phyloP scores from a whole-genome alignment of 2,888 invertebrate species.

The Thymelicus lineola region DNA sequence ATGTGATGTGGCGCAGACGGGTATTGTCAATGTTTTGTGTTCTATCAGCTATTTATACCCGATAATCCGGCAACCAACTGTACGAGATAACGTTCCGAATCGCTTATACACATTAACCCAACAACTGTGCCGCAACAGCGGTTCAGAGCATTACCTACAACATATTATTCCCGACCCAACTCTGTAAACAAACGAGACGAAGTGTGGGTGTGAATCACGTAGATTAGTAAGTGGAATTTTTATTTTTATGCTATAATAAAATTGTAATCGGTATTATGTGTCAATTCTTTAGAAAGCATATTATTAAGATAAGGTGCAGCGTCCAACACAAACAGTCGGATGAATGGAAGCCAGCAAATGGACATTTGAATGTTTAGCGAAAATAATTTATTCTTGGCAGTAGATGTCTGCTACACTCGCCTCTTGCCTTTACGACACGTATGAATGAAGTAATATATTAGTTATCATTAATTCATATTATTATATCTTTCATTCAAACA shows the following conservation, averaged over 20 bases:
- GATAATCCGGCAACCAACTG: constrained; percentile 79
- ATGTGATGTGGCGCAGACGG: constrained; percentile 39
- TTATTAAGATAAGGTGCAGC: neutral
- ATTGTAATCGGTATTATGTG: constrained; percentile 17
- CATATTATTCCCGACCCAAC: constrained; percentile 60
- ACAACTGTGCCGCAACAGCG: constrained; percentile 66
- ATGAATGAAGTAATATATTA: constrained; percentile 36
- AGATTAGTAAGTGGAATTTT: constrained; percentile 62
- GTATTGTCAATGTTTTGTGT: constrained; percentile 69
- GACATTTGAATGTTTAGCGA: constrained; percentile 23
- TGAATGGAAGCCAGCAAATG: constrained; percentile 8
- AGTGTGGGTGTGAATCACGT: constrained; percentile 64
- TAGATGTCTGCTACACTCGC: constrained; percentile 8
- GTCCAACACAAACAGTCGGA: constrained; percentile 2
- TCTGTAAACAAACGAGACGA: constrained; percentile 75
- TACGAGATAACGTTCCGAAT: constrained; percentile 72
- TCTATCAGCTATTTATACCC: constrained; percentile 76
- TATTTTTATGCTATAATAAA: constrained; percentile 45
- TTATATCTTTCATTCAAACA: constrained; percentile 19
- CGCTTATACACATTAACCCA: constrained; percentile 74
- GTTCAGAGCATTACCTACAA: constrained; percentile 71
- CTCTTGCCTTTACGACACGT: constrained; percentile 12
- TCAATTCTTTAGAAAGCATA: neutral
- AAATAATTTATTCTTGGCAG: constrained; percentile 32
- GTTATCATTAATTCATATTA: constrained; percentile 27